Percentiles rank a stretch among this genome's conserved stretches.
phyloP scores from a whole-genome alignment of 2,888 invertebrate genomes.

The Blomia tropicalis region DNA sequence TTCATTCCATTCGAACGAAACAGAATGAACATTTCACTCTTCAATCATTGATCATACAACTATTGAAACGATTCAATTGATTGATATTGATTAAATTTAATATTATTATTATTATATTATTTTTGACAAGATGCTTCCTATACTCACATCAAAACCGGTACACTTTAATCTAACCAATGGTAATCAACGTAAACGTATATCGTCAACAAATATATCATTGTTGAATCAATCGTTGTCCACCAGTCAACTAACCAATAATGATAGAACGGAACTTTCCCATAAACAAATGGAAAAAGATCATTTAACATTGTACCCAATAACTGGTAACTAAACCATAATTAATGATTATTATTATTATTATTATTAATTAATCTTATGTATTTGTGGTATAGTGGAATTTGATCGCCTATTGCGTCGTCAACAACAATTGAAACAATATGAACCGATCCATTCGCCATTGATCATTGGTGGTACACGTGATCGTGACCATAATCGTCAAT shows the following conservation, averaged over 20 bases:
- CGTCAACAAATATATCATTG: too few species aligned
- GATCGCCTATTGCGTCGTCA: constrained; percentile 4
- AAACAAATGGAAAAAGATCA: background rate
- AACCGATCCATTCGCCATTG: background rate
- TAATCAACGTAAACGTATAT: background rate
- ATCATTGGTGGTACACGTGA: too few species aligned
- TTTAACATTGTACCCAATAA: background rate
- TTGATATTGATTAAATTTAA: too few species aligned
- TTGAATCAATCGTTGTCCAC: too few species aligned
- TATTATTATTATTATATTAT: too few species aligned
- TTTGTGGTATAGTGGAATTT: constrained; percentile 10
- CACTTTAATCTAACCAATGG: background rate
- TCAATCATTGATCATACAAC: too few species aligned
- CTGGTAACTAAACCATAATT: background rate
- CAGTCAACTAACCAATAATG: background rate
- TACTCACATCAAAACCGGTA: background rate
- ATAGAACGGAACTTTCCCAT: background rate
- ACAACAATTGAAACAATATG: background rate
- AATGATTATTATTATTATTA: background rate
- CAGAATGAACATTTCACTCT: too few species aligned
- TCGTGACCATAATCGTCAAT: background rate
- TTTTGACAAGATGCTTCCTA: background rate
- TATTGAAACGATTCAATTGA: too few species aligned
- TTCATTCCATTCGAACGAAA: too few species aligned
- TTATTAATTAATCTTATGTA: too few species aligned